A percentile compares a stretch with the other conserved stretches of the same genome.
Conservation (phyloP, 2,888 invertebrate species). For the Lottia scabra region DNA sequence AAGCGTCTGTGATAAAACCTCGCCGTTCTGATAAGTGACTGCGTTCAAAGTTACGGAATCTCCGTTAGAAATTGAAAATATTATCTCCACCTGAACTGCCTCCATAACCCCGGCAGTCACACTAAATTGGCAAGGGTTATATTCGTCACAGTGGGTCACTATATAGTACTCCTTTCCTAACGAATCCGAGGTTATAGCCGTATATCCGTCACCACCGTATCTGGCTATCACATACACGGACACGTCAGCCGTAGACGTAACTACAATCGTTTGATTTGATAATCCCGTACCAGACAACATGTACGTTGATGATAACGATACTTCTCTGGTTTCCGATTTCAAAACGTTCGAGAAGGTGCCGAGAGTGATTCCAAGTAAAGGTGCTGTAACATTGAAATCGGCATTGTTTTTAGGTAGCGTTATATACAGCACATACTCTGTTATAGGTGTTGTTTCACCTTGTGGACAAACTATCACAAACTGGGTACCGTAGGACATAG, state of each 20-base stretch:
- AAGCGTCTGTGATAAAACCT: constrained; percentile 17
- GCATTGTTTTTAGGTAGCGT: background rate
- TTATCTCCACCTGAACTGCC: background rate
- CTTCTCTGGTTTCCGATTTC: background rate
- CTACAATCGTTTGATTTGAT: background rate
- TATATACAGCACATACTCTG: background rate
- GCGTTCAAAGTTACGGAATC: background rate
- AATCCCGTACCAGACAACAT: background rate
- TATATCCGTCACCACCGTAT: constrained; percentile 25
- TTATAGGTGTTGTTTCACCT: background rate
- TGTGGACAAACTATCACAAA: background rate
- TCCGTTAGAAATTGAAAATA: background rate
- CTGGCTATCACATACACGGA: background rate
- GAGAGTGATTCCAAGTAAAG: background rate
- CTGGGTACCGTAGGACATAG: background rate
- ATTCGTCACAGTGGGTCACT: constrained; percentile 32
- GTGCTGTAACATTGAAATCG: background rate
- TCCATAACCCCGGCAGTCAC: background rate
- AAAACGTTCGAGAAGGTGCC: background rate
- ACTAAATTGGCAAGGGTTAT: constrained; percentile 16
- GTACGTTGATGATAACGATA: background rate
- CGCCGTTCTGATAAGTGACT: background rate
- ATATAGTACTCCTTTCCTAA: constrained; percentile 34
- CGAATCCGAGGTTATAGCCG: constrained; percentile 28
- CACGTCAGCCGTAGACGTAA: background rate